phyloP scores from a whole-genome alignment of 2,888 invertebrate genomes.

The Panopea generosa region DNA sequence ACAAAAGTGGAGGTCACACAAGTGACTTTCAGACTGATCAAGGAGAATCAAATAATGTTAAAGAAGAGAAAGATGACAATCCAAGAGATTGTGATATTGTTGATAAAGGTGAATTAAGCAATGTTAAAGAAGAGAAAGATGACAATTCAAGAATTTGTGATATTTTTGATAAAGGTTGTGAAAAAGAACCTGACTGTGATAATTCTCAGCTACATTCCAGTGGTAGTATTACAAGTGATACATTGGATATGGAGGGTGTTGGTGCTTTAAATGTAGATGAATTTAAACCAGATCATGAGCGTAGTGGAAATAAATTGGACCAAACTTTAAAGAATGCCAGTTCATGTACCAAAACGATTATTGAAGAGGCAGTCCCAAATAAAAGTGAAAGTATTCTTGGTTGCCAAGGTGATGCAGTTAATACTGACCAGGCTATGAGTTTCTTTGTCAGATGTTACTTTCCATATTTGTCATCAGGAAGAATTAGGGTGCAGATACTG shows the following conservation, averaged over 20 bases:
- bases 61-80: too few species aligned
- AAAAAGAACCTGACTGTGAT: too few species aligned
- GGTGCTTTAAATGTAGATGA: background rate
- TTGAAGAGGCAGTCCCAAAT: background rate
- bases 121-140: too few species aligned
- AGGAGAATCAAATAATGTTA: too few species aligned
- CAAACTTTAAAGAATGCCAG: too few species aligned
- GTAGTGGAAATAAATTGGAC: too few species aligned
- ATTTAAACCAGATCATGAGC: background rate
- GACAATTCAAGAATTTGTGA: too few species aligned
- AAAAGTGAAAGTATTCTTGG: background rate
- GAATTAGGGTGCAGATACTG: constrained; percentile 38
- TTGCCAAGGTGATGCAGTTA: background rate
- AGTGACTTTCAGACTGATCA: background rate
- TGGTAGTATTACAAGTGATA: too few species aligned
- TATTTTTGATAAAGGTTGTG: too few species aligned
- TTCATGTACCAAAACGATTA: too few species aligned
- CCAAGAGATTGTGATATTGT: too few species aligned
- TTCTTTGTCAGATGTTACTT: constrained; percentile 70
- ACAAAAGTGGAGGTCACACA: constrained; percentile 9
- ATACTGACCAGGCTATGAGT: constrained; percentile 28
- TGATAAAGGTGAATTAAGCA: background rate
- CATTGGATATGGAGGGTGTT: background rate
- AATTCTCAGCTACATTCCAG: too few species aligned
- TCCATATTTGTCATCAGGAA: constrained; percentile 47